Percentiles rank a stretch among this genome's conserved stretches.
Conservation (phyloP, 2,888 invertebrate species). For the Tenthredo livida region DNA sequence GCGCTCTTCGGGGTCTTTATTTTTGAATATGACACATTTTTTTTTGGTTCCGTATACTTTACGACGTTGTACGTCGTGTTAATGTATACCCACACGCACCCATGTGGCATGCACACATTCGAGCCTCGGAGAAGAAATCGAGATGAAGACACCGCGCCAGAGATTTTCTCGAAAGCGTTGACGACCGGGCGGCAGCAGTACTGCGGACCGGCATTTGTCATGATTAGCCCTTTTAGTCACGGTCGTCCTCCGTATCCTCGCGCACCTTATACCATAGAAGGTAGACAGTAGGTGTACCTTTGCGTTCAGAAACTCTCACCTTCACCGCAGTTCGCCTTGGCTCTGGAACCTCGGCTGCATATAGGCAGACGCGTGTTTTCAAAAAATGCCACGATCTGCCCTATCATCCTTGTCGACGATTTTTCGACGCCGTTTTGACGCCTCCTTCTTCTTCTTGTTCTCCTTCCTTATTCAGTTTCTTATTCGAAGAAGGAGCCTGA, state of each 20-base stretch:
- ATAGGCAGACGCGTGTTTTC: conserved; percentile 11
- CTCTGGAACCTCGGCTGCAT: background rate
- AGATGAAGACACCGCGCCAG: conserved; percentile 33
- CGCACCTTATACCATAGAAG: conserved; percentile 45
- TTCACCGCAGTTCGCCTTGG: background rate
- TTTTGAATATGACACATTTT: background rate
- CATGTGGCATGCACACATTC: background rate
- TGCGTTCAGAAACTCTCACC: background rate
- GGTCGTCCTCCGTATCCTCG: conserved; percentile 66
- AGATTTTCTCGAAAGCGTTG: conserved; percentile 44
- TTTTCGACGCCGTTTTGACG: conserved; percentile 34
- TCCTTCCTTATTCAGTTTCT: background rate
- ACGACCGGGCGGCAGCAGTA: conserved; percentile 55
- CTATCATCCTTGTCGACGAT: conserved; percentile 31
- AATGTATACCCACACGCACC: background rate
- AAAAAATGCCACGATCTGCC: conserved; percentile 37
- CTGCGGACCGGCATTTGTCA: conserved; percentile 70
- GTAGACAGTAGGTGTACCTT: conserved; percentile 29
- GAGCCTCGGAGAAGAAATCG: background rate
- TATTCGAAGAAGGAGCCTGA: background rate
- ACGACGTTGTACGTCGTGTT: background rate
- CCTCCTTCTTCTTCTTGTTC: conserved; percentile 8
- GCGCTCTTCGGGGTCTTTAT: background rate
- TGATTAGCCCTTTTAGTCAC: conserved; percentile 76
- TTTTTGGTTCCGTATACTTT: background rate